phyloP scores from a whole-genome alignment of 2,888 invertebrate species.

The Parnassius glacialis region DNA sequence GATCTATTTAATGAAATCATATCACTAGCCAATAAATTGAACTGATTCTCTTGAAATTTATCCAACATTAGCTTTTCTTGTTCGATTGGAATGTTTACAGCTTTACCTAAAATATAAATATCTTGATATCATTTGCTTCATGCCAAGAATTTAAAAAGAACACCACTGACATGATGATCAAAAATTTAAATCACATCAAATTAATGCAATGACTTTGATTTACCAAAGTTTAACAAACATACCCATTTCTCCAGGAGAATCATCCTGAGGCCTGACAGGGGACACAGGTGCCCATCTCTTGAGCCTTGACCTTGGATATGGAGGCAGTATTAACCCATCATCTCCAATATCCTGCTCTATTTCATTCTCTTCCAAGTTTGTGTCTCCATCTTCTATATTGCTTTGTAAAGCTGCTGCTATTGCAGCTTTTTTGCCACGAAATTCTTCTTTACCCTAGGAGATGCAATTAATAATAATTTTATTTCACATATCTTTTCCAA shows the following conservation, averaged over 20 bases:
- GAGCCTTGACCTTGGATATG: constrained; percentile 67
- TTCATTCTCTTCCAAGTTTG: constrained; percentile 63
- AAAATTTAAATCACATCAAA: no score
- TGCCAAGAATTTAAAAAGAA: not conserved
- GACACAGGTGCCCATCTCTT: constrained; percentile 88
- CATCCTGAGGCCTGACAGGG: constrained; percentile 83
- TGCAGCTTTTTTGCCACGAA: constrained; percentile 69
- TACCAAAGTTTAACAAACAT: constrained; percentile 29
- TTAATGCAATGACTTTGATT: not conserved
- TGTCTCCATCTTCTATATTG: constrained; percentile 56
- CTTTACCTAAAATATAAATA: constrained; percentile 70
- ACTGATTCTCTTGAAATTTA: constrained; percentile 98
- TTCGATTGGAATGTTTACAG: constrained; percentile 94
- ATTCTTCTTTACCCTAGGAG: constrained; percentile 44
- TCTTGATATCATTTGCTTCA: not conserved
- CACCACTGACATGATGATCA: no score
- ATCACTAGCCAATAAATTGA: constrained; percentile 98
- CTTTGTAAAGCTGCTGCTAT: constrained; percentile 65
- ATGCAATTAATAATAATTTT: not conserved
- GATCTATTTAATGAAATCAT: constrained; percentile 98
- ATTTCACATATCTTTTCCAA: no score
- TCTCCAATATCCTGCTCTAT: constrained; percentile 58
- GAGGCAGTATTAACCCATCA: constrained; percentile 54
- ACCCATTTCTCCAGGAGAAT: constrained; percentile 95
- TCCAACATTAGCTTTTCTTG: constrained; percentile 95